These are phyloP conservation scores for Anhinga anhinga DNA, from an alignment of 2,113 vertebrate species.

Conservation along the genomic window DNA sequence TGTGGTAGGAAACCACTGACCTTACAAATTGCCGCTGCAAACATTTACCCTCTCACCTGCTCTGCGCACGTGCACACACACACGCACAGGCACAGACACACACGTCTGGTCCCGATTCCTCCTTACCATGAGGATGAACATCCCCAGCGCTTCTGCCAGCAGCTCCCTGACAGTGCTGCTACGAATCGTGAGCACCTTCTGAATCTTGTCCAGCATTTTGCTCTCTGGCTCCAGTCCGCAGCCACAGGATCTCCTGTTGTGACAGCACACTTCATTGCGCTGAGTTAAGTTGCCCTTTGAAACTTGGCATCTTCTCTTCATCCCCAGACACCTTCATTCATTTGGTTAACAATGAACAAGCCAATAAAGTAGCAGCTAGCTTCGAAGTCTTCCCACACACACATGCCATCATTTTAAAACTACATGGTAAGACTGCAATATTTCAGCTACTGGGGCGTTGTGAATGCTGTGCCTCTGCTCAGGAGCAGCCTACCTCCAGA, in stretches of 20 bases:
- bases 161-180: constrained; percentile 63
- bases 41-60: rapidly evolving
- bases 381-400: neutral
- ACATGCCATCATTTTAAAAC: neutral
- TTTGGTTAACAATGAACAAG: constrained; percentile 57
- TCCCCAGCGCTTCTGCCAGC: constrained; percentile 80
- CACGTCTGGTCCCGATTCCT: neutral
- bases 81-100: rapidly evolving
- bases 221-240: neutral
- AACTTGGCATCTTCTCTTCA: constrained; percentile 28
- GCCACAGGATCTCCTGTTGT: neutral
- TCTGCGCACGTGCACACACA: too few species aligned
- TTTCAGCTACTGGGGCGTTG: neutral
- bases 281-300: constrained; percentile 52
- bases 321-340: neutral
- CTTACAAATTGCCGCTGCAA: neutral
- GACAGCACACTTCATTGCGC: neutral
- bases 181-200: constrained; percentile 1
- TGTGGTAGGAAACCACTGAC: neutral
- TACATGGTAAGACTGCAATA: neutral
- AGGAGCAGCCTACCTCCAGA: neutral
- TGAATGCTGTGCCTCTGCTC: neutral
- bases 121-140: constrained; percentile 84
- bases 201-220: neutral
- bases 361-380: neutral